Evolutionary conservation across 2,888 invertebrate species (phyloP), one percentile per base, ranked within the genome.

Genomic region (Drosophila flavopinicola): DNA sequence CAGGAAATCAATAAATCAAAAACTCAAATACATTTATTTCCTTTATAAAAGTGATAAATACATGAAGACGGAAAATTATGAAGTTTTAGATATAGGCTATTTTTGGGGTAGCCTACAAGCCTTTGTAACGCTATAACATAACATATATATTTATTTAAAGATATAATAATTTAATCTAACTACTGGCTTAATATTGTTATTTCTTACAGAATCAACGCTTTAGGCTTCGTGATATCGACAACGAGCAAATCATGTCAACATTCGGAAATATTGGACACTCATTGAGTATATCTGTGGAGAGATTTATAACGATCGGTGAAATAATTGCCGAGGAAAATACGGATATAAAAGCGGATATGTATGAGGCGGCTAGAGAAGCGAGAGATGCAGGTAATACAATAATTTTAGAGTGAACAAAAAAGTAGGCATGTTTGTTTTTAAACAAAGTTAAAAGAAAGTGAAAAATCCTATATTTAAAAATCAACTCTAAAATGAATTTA

Each of bases 271-370:
- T 99, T 59, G 99, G 99, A 29, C 98, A 98, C 89, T 96, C 98
- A 41, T 98, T 99, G 70, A 98, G 97, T 92, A 94, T 98, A 89
- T 99, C 99, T 49, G 98, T 99, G 63, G 99, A 99, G 90, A 93
- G 99, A 83, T 99, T 99, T 93, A 98, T 99, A 82, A 96, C 98
- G 37, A 99, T 99, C 74, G 99, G 99, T 37, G 99, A 99, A 92
- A 97, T 98, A 87, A 99, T 99, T 90, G 99, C 98, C 42, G 98
- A 98, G 92, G 98, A 99, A 93, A 98, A 99, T 93, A 95, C 96
- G 25, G 99, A 99, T 92, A 97, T 99, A 78, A 95, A 97, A 82
- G 95, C 96, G 89, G 98, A 98, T 91, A 99, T 99, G 99, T 98
- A 97, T 91, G 97, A 98, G 87, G 99, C 99, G 23, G 99, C 99